Base-by-base conservation (phyloP, 2,888 invertebrate genomes). In the Rutpela maculata region DNA sequence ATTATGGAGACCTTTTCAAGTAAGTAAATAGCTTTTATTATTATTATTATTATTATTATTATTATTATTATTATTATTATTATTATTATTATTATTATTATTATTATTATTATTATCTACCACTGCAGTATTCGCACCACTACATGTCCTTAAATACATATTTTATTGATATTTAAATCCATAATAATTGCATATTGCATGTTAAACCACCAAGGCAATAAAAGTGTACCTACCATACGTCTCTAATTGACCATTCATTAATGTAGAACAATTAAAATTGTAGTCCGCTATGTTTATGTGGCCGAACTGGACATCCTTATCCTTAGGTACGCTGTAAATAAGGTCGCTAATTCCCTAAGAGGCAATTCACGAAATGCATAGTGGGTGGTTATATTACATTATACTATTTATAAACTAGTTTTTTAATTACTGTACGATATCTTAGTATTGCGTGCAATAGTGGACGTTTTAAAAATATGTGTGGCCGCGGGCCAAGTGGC, bases 381-480 rank as follows among this genome's bases (percentile, higher is more conserved):
- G 82, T 83, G 83, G 83, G 83, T 82, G 83, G 83, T 82, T 81
- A 77, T 75, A 78, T 78, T 81, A 79, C 76, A 80, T 79, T 81
- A 81, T 70, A 74, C 80, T 81, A 82, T 82, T 82, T 75, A 82
- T 75, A 78, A 78, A 74, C 77, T 75, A 76, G 78, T 76, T 80
- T 73, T 73, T 65, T 73, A 73, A 73, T 73, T 73, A 56, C 17
- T 50, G 31, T 65, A 56, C 31, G 65, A 70, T 70, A 70, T 70
- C 70, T 35, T 70, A 69, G 69, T 69, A 59, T 69, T 55, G 69
- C 35, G 69, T 65, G 65, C 65, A 65, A 10, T n/a, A 11, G 18
- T 65, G 43, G 65, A 43, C 17, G 38, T 35, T 43, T 15, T 43
- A 65, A 65, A 65, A 65, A 65, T 65, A 65, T n/a, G 18, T 17